phyloP scores from a whole-genome alignment of 2,797 vertebrate species.

The Chaetophractus vellerosus region DNA sequence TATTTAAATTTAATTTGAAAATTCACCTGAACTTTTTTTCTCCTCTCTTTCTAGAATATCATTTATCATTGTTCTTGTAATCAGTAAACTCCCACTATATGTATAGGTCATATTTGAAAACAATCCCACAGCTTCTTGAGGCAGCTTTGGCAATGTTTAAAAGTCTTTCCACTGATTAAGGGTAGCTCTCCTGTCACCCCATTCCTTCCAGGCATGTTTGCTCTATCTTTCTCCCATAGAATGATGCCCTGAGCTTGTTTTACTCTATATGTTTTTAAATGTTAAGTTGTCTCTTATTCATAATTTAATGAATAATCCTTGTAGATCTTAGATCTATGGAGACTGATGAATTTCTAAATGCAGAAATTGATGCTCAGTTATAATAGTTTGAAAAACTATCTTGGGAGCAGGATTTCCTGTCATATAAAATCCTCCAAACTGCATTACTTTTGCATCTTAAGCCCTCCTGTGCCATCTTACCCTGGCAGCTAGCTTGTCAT shows the following conservation, averaged over 20 bases:
- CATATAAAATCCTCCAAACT: background rate
- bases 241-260: background rate
- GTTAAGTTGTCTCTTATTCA: background rate
- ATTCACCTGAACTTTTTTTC: background rate
- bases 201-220: background rate
- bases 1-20: slow-evolving; percentile 41
- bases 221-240: background rate
- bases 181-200: background rate
- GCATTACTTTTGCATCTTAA: background rate
- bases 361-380: background rate
- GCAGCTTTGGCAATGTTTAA: background rate
- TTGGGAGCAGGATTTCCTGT: background rate
- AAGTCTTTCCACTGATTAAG: background rate
- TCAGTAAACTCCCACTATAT: background rate
- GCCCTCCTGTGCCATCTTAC: background rate
- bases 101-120: background rate
- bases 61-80: background rate
- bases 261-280: background rate
- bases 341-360: background rate
- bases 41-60: background rate
- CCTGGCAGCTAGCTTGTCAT: background rate
- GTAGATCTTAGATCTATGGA: background rate
- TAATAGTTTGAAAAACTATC: slow-evolving; percentile 14
- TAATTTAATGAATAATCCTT: background rate
- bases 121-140: background rate